Evolutionary conservation across 1,140 invertebrate species (phyloP).

Genomic region (Stegodyphus dumicola): DNA sequence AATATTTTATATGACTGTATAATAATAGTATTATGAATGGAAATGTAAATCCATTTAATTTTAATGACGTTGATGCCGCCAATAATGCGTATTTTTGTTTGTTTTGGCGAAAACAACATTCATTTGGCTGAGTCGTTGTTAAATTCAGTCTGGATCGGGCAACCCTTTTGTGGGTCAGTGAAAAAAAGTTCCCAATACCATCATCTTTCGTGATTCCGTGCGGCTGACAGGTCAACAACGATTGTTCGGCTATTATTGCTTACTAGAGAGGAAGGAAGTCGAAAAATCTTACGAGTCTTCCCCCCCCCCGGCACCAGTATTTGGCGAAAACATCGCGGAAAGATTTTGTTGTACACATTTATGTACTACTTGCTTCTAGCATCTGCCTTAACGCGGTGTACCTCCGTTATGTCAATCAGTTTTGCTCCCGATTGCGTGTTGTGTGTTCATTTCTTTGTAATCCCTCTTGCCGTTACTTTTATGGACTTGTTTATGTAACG

Average conservation of each 20-base stretch:
- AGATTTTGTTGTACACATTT: constrained; percentile 36
- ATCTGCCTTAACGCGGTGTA: constrained; percentile 26
- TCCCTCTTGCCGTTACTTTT: constrained; percentile 43
- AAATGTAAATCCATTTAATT: no score
- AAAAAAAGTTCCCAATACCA: constrained; percentile 25
- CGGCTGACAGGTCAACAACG: constrained; percentile 51
- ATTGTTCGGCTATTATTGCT: constrained; percentile 31
- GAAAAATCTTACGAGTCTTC: background rate
- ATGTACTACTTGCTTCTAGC: constrained; percentile 29
- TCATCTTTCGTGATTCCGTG: constrained; percentile 27
- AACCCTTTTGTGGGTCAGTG: constrained; percentile 56
- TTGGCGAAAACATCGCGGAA: constrained; percentile 24
- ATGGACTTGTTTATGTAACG: constrained; percentile 54
- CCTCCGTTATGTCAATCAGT: constrained; percentile 47
- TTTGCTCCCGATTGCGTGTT: constrained; percentile 37
- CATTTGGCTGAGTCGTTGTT: background rate
- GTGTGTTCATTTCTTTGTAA: background rate
- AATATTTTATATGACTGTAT: no score
- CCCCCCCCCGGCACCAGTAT: no score
- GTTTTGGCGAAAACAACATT: constrained; percentile 8
- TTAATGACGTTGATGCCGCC: no score
- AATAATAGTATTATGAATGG: no score
- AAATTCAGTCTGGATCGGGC: background rate
- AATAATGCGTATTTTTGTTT: no score
- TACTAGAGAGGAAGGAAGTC: constrained; percentile 22